These are phyloP conservation scores for Chromoteleia sp. DNA, from an alignment of 2,888 invertebrate genomes.

Conservation along the genomic window DNA sequence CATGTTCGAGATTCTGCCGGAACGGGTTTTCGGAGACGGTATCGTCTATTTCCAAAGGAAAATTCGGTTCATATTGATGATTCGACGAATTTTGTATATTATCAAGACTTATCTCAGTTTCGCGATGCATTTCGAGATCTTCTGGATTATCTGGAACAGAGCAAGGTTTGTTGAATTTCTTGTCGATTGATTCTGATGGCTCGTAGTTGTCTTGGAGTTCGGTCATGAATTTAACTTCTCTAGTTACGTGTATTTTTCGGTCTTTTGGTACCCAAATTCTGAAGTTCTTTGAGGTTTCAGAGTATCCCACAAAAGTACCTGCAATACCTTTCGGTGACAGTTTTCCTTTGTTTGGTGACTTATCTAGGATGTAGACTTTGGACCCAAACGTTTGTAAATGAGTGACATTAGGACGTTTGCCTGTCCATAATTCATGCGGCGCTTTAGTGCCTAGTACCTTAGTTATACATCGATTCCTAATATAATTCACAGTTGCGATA, in stretches of 20 bases:
- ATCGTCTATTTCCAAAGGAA: too few relatives aligned
- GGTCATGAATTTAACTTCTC: not conserved
- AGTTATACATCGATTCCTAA: constrained; percentile 36
- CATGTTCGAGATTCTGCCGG: too few relatives aligned
- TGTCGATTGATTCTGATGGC: too few relatives aligned
- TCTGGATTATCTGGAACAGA: too few relatives aligned
- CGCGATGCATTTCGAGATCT: too few relatives aligned
- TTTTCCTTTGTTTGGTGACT: constrained; percentile 1
- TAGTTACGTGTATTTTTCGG: not conserved
- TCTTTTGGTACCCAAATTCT: constrained; percentile 31
- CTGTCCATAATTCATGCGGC: not conserved
- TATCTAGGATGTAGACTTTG: constrained; percentile 2
- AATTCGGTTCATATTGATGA: too few relatives aligned
- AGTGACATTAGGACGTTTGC: not conserved
- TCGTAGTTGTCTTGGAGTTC: too few relatives aligned
- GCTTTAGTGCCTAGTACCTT: not conserved
- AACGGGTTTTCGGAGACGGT: too few relatives aligned
- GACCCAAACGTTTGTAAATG: not conserved
- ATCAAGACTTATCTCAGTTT: too few relatives aligned
- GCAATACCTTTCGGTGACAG: not conserved
- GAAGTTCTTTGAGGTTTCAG: constrained; percentile 69
- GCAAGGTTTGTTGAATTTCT: too few relatives aligned
- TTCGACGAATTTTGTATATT: too few relatives aligned
- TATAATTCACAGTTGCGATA: constrained; percentile 12
- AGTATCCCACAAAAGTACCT: constrained; percentile 28